These are phyloP conservation scores for Lerista edwardsae DNA, from an alignment of 2,797 vertebrate species.

Conservation along the genomic window DNA sequence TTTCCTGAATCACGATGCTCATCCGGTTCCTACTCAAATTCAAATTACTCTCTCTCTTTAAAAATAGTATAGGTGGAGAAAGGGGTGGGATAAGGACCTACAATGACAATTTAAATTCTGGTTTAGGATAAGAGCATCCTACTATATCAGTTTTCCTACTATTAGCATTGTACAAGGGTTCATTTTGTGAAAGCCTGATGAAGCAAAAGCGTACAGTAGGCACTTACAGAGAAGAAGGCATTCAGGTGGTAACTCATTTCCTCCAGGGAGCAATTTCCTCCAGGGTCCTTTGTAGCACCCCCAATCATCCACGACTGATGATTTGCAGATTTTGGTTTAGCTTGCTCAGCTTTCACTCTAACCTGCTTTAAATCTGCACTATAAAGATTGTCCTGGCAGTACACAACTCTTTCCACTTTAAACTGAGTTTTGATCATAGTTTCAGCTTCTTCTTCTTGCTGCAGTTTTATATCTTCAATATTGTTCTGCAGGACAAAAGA, in stretches of 20 bases:
- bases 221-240: slow-evolving; percentile 80
- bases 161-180: background rate
- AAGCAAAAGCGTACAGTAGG: background rate
- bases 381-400: slow-evolving; percentile 83
- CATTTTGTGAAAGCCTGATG: background rate
- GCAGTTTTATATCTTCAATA: slow-evolving; percentile 77
- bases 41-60: too few species aligned
- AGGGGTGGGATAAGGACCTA: background rate
- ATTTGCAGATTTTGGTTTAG: too few species aligned
- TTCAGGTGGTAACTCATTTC: slow-evolving; percentile 79
- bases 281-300: fast-evolving
- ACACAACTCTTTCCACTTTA: slow-evolving; percentile 83
- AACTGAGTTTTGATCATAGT: slow-evolving; percentile 78
- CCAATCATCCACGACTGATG: too few species aligned
- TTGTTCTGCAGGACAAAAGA: slow-evolving; percentile 66
- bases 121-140: background rate
- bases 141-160: background rate
- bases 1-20: too few species aligned
- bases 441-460: slow-evolving; percentile 72
- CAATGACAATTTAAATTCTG: too few species aligned
- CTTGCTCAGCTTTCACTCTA: background rate
- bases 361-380: slow-evolving; percentile 54
- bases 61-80: background rate
- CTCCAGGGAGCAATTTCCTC: slow-evolving; percentile 61
- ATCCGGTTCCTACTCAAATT: too few species aligned